These are phyloP conservation scores for Mus pahari DNA, from an alignment of 2,113 vertebrate species.

Conservation along the genomic window DNA sequence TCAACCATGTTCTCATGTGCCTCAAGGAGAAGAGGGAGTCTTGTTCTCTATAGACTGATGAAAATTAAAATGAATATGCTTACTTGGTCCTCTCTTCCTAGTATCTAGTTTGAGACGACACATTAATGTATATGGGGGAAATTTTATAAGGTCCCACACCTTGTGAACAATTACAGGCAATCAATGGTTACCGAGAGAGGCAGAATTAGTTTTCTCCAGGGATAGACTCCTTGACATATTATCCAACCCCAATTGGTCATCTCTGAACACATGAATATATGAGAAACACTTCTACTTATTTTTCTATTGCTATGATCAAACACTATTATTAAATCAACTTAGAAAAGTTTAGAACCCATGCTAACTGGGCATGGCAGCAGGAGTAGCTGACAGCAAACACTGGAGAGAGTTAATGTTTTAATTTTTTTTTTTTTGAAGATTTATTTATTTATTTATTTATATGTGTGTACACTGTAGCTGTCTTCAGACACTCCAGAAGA, in stretches of 20 bases:
- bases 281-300: background rate
- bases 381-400: background rate
- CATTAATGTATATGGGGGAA: constrained; percentile 5
- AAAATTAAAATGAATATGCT: constrained; percentile 32
- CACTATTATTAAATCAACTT: background rate
- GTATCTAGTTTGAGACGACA: constrained; percentile 29
- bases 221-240: background rate
- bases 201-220: background rate
- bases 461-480: too few species aligned
- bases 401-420: too few species aligned
- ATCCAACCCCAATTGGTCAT: background rate
- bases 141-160: background rate
- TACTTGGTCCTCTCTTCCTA: background rate
- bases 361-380: too few species aligned
- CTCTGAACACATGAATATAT: background rate
- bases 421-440: too few species aligned
- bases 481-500: too few species aligned
- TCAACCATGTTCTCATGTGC: background rate
- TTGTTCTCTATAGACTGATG: background rate
- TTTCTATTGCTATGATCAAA: background rate
- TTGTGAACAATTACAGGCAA: background rate
- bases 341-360: background rate
- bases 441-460: too few species aligned
- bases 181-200: background rate
- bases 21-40: background rate